phyloP scores from a whole-genome alignment of 1,140 invertebrate species.

The Ceratosolen solmsi region DNA sequence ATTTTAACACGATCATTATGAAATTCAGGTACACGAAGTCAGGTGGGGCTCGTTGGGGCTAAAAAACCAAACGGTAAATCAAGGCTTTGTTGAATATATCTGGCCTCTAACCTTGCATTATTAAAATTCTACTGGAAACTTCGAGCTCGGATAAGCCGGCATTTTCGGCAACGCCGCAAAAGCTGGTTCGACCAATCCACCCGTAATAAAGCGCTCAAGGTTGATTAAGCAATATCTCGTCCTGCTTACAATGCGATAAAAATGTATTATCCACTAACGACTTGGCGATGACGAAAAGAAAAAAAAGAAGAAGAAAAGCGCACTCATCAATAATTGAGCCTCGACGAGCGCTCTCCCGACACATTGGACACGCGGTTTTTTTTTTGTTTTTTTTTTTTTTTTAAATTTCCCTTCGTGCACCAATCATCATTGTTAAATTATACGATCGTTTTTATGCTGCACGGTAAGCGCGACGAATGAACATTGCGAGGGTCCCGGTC shows the following conservation, averaged over 20 bases:
- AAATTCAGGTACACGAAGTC: too few relatives aligned
- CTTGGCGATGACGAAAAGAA: not conserved
- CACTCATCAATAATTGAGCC: not conserved
- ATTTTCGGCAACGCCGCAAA: not conserved
- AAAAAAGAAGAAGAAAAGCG: too few relatives aligned
- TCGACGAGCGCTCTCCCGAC: not conserved
- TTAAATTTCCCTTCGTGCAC: not conserved
- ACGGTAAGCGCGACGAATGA: not conserved
- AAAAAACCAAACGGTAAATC: not conserved
- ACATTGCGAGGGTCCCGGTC: not conserved
- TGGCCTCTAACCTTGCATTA: not conserved
- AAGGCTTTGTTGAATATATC: not conserved
- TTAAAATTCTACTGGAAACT: not conserved
- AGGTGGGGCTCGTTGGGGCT: not conserved
- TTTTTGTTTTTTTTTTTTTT: not conserved
- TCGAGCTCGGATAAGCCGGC: not conserved
- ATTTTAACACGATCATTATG: too few relatives aligned
- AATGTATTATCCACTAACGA: not conserved
- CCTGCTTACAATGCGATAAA: not conserved
- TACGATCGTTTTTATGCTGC: not conserved
- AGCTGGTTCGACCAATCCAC: not conserved
- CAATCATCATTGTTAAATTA: constrained; percentile 9
- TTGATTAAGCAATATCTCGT: not conserved
- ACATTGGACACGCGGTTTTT: not conserved
- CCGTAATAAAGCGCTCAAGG: not conserved